Percentiles rank a stretch among this genome's conserved stretches.
These are phyloP conservation scores for Perodicticus potto DNA, from an alignment of 2,797 vertebrate species.

Conservation along the genomic window DNA sequence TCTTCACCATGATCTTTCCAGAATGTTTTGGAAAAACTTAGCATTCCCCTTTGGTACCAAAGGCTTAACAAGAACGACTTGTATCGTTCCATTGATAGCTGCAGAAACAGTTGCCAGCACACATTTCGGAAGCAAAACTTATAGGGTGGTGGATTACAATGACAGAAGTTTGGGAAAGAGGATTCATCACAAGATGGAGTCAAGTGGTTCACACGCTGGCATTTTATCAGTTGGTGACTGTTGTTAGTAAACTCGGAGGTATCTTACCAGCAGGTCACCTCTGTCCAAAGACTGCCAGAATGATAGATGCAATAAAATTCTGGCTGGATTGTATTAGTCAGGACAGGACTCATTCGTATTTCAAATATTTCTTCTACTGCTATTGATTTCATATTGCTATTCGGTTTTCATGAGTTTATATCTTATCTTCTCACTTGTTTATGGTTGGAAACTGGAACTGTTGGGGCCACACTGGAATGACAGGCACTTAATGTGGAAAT, in stretches of 20 bases:
- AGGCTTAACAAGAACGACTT: conserved; percentile 57
- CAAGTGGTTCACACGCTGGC: conserved; percentile 64
- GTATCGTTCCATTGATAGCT: conserved; percentile 68
- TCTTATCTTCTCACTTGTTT: neutral
- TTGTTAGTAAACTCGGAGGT: conserved; percentile 67
- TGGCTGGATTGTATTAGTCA: neutral
- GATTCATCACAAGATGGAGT: conserved; percentile 65
- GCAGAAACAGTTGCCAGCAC: conserved; percentile 26
- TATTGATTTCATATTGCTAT: neutral
- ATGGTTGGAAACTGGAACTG: neutral
- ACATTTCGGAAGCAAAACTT: conserved; percentile 56
- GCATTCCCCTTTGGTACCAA: conserved; percentile 64
- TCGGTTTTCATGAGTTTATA: neutral
- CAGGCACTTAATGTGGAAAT: neutral
- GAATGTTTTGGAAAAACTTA: conserved; percentile 73
- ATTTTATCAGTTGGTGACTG: conserved; percentile 64
- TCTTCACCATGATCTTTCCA: conserved; percentile 81
- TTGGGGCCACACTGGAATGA: neutral
- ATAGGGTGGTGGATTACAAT: neutral
- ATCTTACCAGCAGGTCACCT: conserved; percentile 40
- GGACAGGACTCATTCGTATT: neutral
- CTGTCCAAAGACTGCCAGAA: conserved; percentile 12
- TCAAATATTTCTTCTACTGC: neutral
- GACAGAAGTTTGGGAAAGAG: conserved; percentile 60
- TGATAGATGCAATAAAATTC: neutral